Evolutionary conservation across 2,113 vertebrate genomes (phyloP).

Genomic region (Phrynosoma platyrhinos): DNA sequence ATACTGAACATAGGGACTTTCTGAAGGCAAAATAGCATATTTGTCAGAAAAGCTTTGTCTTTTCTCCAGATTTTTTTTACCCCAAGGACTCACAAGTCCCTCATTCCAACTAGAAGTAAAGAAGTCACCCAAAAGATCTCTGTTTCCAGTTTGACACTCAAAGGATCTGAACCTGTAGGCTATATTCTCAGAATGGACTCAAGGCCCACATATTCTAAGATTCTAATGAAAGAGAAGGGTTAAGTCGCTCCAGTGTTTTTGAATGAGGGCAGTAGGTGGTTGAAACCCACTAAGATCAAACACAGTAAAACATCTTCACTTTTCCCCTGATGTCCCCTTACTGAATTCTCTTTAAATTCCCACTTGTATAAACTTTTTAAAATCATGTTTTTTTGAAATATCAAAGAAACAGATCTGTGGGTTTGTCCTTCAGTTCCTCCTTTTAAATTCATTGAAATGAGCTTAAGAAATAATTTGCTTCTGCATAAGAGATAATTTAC

Average conservation of each 20-base stretch:
- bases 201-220: background rate
- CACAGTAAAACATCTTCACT: background rate
- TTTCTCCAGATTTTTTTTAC: too few relatives aligned
- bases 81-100: too few relatives aligned
- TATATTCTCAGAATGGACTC: background rate
- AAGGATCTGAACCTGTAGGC: background rate
- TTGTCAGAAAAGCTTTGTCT: too few relatives aligned
- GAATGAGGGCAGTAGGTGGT: background rate
- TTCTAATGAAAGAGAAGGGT: background rate
- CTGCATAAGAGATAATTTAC: background rate
- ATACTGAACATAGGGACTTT: too few relatives aligned
- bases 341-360: background rate
- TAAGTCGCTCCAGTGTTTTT: background rate
- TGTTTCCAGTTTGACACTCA: background rate
- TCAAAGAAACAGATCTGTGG: background rate
- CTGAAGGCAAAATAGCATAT: too few relatives aligned
- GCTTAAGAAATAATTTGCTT: background rate
- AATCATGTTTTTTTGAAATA: background rate
- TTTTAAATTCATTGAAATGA: background rate
- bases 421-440: background rate
- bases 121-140: too few relatives aligned
- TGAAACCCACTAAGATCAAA: background rate
- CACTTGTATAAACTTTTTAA: background rate
- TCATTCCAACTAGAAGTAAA: too few relatives aligned
- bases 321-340: background rate